phyloP scores from a whole-genome alignment of 2,113 vertebrate genomes.

The Limnothrissa miodon region DNA sequence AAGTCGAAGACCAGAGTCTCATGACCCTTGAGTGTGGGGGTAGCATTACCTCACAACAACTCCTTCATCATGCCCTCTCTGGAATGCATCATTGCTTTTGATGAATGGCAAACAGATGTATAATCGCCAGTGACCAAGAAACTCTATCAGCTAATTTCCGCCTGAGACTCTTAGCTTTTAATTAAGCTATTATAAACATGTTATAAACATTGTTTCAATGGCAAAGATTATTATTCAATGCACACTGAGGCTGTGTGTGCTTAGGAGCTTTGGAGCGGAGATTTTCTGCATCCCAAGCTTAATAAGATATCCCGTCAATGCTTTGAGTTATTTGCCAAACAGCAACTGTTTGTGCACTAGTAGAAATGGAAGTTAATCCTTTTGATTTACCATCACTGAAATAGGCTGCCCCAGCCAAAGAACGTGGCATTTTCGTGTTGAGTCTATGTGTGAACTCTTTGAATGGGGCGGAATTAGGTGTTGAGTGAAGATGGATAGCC shows the following conservation, averaged over 20 bases:
- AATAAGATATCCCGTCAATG: not conserved
- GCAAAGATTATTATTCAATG: not conserved
- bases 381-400: not conserved
- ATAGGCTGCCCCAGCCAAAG: not conserved
- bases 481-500: not conserved
- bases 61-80: conserved; percentile 53
- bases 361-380: not conserved
- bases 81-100: conserved; percentile 52
- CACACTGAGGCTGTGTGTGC: not conserved
- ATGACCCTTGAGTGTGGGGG: conserved; percentile 34
- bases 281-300: not conserved
- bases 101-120: conserved; percentile 68
- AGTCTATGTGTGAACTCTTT: not conserved
- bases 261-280: not conserved
- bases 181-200: not conserved
- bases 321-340: not conserved
- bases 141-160: not conserved
- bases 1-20: not conserved
- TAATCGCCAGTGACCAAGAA: not conserved
- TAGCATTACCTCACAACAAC: conserved; percentile 61
- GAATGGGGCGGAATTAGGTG: not conserved
- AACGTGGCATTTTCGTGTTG: not conserved
- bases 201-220: not conserved
- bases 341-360: not conserved
- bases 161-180: not conserved